A percentile compares a stretch with the other conserved stretches of the same genome.
Conservation (phyloP, 2,797 vertebrate genomes). For the Artibeus lituratus region DNA sequence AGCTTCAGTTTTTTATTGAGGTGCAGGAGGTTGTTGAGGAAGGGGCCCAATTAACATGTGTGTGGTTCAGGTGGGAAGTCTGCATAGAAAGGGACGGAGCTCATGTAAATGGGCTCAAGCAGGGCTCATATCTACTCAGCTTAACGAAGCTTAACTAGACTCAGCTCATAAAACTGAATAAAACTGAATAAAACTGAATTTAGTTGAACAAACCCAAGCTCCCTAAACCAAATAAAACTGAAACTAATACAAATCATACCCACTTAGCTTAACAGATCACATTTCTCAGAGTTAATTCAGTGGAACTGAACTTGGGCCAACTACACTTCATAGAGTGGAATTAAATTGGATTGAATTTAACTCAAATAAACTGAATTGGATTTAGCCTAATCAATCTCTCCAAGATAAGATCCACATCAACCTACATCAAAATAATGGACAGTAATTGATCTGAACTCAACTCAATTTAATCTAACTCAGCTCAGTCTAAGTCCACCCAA, state of each 20-base stretch:
- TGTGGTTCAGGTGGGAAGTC: not conserved
- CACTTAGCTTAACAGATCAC: not conserved
- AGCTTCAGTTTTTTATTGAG: not conserved
- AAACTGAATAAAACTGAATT: not conserved
- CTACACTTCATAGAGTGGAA: not conserved
- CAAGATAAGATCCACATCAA: not conserved
- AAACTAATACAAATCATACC: not conserved
- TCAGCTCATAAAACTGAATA: not conserved
- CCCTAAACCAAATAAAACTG: not conserved
- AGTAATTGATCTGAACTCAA: not conserved
- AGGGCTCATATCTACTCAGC: not conserved
- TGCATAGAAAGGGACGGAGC: not conserved
- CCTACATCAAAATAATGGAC: not conserved
- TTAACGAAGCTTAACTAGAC: not conserved
- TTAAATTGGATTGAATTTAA: not conserved
- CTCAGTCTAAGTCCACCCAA: not conserved
- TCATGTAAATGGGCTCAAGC: not conserved
- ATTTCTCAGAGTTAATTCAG: not conserved
- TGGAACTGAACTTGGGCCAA: not conserved
- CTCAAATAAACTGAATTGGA: not conserved
- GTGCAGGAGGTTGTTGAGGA: not conserved
- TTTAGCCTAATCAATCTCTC: not conserved
- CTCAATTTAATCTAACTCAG: not conserved
- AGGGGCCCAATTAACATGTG: not conserved
- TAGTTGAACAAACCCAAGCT: not conserved